Evolutionary conservation across 1,140 invertebrate genomes (phyloP).

Genomic region (Cheumatopsyche charites): DNA sequence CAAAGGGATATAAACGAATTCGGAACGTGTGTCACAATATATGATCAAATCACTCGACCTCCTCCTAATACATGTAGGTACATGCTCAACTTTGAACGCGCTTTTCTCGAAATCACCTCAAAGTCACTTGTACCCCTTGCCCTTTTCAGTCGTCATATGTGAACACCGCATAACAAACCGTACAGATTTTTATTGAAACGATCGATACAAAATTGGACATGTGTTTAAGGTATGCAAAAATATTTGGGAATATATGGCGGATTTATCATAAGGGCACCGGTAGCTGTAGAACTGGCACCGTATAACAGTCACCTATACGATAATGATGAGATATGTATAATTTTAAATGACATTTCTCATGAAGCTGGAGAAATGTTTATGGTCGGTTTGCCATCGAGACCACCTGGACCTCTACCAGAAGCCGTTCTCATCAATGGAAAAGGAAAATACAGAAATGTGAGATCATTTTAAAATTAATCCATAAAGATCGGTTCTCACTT

Average conservation of each 20-base stretch:
- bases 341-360: slow-evolving; percentile 54
- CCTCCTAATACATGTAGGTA: no score
- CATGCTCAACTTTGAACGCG: no score
- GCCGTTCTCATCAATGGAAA: slow-evolving; percentile 64
- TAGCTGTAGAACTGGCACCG: slow-evolving; percentile 48
- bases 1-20: no score
- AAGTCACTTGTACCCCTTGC: no score
- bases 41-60: no score
- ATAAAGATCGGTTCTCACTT: no score
- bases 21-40: no score
- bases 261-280: slow-evolving; percentile 55
- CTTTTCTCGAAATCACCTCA: no score
- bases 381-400: slow-evolving; percentile 46
- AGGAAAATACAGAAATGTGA: slow-evolving; percentile 54
- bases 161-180: no score
- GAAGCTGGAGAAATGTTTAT: slow-evolving; percentile 49
- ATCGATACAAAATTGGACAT: no score
- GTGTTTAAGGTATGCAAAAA: slow-evolving; percentile 57
- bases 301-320: slow-evolving; percentile 50
- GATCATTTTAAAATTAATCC: neutral
- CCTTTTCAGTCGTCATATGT: no score
- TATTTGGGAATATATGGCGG: slow-evolving; percentile 59
- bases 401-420: slow-evolving; percentile 55
- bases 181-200: no score
- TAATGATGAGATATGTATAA: slow-evolving; percentile 52